Conservation (phyloP, 2,113 vertebrate genomes). For the Lagopus muta region DNA sequence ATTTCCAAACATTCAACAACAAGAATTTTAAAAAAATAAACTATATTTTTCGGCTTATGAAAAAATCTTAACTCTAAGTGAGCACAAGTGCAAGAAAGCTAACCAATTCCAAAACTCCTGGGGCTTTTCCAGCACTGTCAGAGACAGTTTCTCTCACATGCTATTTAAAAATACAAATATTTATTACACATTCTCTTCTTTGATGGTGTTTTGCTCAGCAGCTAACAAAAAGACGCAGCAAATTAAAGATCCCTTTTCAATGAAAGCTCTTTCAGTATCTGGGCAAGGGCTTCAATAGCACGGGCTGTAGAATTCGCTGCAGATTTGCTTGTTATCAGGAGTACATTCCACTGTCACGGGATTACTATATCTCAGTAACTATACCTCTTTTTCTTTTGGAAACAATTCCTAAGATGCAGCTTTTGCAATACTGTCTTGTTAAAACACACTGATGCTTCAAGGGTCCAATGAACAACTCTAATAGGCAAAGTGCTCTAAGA, state of each 20-base stretch:
- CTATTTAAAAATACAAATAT: conserved; percentile 73
- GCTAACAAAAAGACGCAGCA: conserved; percentile 61
- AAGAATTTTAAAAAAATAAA: conserved; percentile 56
- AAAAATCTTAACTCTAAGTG: conserved; percentile 63
- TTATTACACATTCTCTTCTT: conserved; percentile 45
- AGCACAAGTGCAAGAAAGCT: conserved; percentile 67
- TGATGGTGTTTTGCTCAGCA: conserved; percentile 56
- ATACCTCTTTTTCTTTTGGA: background rate
- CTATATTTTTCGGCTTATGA: conserved; percentile 49
- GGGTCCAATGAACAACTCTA: conserved; percentile 61
- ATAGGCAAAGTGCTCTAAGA: conserved; percentile 79
- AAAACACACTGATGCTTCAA: conserved; percentile 67
- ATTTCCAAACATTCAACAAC: conserved; percentile 29
- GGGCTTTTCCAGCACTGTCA: conserved; percentile 62
- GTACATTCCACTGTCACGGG: conserved; percentile 70
- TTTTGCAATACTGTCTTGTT: conserved; percentile 62
- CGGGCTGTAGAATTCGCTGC: conserved; percentile 20
- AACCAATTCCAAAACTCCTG: conserved; percentile 60
- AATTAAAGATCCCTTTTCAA: conserved; percentile 58
- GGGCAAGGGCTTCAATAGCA: conserved; percentile 42
- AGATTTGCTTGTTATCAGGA: conserved; percentile 38
- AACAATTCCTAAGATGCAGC: conserved; percentile 51
- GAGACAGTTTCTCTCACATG: conserved; percentile 61
- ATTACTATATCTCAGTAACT: background rate
- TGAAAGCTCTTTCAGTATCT: conserved; percentile 24